phyloP scores from a whole-genome alignment of 64 coral and sea anemone species.

The Montipora cactus region DNA sequence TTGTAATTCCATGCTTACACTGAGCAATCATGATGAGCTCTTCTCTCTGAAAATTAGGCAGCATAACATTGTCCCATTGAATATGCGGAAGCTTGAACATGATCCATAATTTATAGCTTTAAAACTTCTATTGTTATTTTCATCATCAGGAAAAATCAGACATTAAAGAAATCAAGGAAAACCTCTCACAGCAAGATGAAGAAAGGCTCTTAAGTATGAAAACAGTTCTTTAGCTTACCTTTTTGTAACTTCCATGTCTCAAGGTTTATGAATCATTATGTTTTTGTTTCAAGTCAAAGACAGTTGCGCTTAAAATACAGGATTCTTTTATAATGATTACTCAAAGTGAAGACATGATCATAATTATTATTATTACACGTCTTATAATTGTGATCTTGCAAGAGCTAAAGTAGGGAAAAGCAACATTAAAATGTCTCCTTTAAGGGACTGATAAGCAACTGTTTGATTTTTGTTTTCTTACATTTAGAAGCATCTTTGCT shows the following conservation, averaged over 20 bases:
- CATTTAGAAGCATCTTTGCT: not conserved
- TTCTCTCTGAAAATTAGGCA: constrained; percentile 38
- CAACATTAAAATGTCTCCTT: no score
- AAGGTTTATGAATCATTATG: no score
- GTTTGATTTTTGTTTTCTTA: no score
- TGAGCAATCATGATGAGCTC: constrained; percentile 3
- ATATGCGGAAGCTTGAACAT: not conserved
- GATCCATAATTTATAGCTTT: not conserved
- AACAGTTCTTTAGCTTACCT: not conserved
- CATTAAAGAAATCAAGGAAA: constrained; percentile 94
- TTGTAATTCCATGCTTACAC: constrained; percentile 37
- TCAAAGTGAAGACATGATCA: no score
- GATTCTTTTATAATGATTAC: no score
- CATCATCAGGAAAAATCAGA: constrained; percentile 60
- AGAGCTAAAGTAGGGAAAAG: no score
- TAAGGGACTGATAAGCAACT: no score
- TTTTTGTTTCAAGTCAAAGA: no score
- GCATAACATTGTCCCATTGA: not conserved
- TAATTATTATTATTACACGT: no score
- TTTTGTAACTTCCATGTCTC: no score
- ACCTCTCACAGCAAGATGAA: constrained; percentile 76
- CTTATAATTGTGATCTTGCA: no score
- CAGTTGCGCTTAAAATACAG: no score
- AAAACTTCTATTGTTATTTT: not conserved
- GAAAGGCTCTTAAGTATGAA: constrained; percentile 58